These are phyloP conservation scores for Criorhina ranunculi DNA, from an alignment of 2,888 invertebrate genomes.

Conservation along the genomic window DNA sequence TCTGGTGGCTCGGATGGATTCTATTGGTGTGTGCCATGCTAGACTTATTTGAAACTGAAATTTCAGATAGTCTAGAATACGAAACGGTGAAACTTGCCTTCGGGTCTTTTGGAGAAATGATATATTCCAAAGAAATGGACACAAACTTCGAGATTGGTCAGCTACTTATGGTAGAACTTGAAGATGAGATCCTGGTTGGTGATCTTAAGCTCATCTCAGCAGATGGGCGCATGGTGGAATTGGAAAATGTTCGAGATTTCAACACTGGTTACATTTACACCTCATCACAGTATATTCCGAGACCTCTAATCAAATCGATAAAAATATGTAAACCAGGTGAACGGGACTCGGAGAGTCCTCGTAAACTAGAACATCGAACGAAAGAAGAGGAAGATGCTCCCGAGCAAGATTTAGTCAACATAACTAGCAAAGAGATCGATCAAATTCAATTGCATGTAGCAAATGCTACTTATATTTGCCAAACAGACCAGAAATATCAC, in stretches of 20 bases:
- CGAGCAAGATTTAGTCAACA: background rate
- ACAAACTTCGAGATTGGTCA: slow-evolving; percentile 71
- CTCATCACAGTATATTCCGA: slow-evolving; percentile 77
- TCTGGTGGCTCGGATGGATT: background rate
- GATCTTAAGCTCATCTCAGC: slow-evolving; percentile 74
- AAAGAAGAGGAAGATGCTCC: background rate
- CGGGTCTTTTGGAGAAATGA: too few relatives aligned
- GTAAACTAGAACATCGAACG: background rate
- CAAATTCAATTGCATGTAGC: slow-evolving; percentile 55
- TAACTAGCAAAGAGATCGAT: slow-evolving; percentile 46
- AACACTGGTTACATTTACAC: slow-evolving; percentile 77
- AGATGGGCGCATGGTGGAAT: slow-evolving; percentile 77
- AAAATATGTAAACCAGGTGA: slow-evolving; percentile 56
- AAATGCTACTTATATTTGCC: slow-evolving; percentile 76
- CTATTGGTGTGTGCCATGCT: too few relatives aligned
- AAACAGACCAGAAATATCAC: slow-evolving; percentile 80
- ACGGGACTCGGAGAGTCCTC: background rate
- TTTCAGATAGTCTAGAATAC: too few relatives aligned
- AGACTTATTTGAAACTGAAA: too few relatives aligned
- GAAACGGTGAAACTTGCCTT: too few relatives aligned
- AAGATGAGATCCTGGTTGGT: slow-evolving; percentile 77
- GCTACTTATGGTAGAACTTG: slow-evolving; percentile 77
- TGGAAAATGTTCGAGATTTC: slow-evolving; percentile 78
- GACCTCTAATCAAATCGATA: slow-evolving; percentile 78
- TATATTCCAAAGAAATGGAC: slow-evolving; percentile 44